Base-by-base conservation (phyloP, 1,140 invertebrate species). In the Delia radicum region DNA sequence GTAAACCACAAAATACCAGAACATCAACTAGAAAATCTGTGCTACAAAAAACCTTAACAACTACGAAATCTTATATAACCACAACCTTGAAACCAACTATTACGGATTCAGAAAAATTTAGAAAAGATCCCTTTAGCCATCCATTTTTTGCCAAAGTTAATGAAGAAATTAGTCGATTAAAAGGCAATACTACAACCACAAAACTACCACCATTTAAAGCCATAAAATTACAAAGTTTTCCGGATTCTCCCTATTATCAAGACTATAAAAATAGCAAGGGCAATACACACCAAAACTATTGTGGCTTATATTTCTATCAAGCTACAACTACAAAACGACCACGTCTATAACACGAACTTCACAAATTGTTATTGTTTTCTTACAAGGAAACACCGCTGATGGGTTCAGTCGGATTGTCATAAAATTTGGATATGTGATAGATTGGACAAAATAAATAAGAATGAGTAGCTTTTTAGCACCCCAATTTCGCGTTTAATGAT, bases 71-170 rank as follows among this genome's bases (percentile, higher is more conserved):
- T 37, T n/a, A n/a, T n/a, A n/a, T n/a, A n/a, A n/a, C n/a, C n/a
- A n/a, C n/a, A n/a, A n/a, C n/a, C n/a, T n/a, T n/a, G n/a, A n/a
- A n/a, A n/a, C 15, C 13, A 61, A n/a, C 10, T 61, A 7, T 26
- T 33, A 33, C 29, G 31, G 12, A 74, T 61, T 33, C 48, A 15
- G n/a, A 48, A 13, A 73, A 69, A 69, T 26, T n/a, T 2, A 63
- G 26, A 26, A 63, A 74, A 3, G 67, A 77, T 73, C 76, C 76
- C 8, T 77, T 77, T 42, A 75, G 76, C 61, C 73, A 77, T 31
- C 76, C 76, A 28, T 77, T 77, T 31, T 77, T 77, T 31, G 71
- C 71, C 21, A 76, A 76, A 69, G 73, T 63, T 62, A 76, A 76
- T 24, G 73, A 74, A 46, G 6, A 74, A 46, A 42, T 77, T 13